Evolutionary conservation across 2,797 vertebrate genomes (phyloP), one percentile per base, ranked within the genome.

Genomic region (Euphonia xanthogaster): DNA sequence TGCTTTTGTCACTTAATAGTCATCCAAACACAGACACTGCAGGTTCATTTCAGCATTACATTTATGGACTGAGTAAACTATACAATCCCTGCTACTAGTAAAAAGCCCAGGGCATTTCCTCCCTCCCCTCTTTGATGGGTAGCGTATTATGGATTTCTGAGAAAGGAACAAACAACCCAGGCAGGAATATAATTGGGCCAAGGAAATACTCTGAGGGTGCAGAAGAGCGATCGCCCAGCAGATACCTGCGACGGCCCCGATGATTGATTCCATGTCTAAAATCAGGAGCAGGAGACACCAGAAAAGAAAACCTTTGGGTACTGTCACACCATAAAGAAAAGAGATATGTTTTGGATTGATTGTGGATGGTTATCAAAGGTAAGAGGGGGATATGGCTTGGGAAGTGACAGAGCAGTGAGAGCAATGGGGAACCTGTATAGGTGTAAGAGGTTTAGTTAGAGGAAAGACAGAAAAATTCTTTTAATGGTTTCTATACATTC

Each of bases 131-230:
- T 80, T 47, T 58, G 35, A 23, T n/a, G 44, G 40, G 58, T 11
- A 53, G 51, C 24, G 45, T 7, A 17, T 87, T 93, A 93, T 74
- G 90, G 94, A 88, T 96, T 95, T 93, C 86, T 92, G 67, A 90
- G 90, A 68, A 81, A 83, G 81, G 79, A 92, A 61, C 65, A 91
- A 90, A 83, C 90, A 91, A 55, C 22, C 20, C 54, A 76, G 57
- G 44, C 65, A 97, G 68, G 53, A 86, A 62, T 50, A 57, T 57
- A 91, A 96, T 39, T 79, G 80, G 72, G 63, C 91, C 78, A 89
- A 95, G 70, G 70, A 96, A 96, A 96, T 61, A 89, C 85, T 95
- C 7, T 0, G 91, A 79, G 70, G 72, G 77, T 89, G 70, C 48
- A 90, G 86, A 91, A 89, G 90, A 94, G 33, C 18, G 12, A 95